Evolutionary conservation across 2,797 vertebrate genomes (phyloP), one percentile per base, ranked within the genome.

Genomic region (Rhynchonycteris naso): DNA sequence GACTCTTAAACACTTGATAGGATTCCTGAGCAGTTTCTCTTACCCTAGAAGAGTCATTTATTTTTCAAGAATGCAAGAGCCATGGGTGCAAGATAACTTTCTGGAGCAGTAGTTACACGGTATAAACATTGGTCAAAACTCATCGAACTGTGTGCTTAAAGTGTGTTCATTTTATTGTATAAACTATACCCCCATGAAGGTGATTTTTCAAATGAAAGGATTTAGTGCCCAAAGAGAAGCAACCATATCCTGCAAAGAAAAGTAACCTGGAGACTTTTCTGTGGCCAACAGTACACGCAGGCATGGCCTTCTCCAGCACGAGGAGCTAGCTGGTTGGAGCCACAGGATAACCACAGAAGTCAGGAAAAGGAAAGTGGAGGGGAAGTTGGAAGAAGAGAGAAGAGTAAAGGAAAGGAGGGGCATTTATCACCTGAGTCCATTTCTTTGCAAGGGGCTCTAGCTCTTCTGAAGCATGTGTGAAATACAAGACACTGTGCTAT

Each of bases 401-500:
- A 59, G 84, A 74, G 65, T 33, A 86, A 50, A 83, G 30, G 28
- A n/a, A 59, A 83, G 43, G 3, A n/a, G 10, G 50, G 26, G 9
- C 6, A 11, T 47, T 68, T 43, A 52, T 72, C 56, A 54, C 13
- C 74, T 24, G 75, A 69, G 80, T 66, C 19, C 47, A 66, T 61
- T 56, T 91, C 91, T 95, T 76, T 61, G 18, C 69, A 87, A 86
- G 35, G 52, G 50, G 68, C 4, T 33, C 54, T 8, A 59, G 72
- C 22, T 75, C 63, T 81, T 65, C 63, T 19, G 30, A 95, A 79
- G 14, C 24, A 1, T 75, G 35, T 66, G 76, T 95, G 22, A 65
- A 96, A 92, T 90, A 78, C 58, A 47, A 59, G 63, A 61, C 68
- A 43, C 59, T 28, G 21, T 28, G 35, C 94, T 80, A 5, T 68